These are phyloP conservation scores for Clytia hemisphaerica DNA, from an alignment of 30 jellyfish, hydroid and myxozoan genomes.

Conservation along the genomic window DNA sequence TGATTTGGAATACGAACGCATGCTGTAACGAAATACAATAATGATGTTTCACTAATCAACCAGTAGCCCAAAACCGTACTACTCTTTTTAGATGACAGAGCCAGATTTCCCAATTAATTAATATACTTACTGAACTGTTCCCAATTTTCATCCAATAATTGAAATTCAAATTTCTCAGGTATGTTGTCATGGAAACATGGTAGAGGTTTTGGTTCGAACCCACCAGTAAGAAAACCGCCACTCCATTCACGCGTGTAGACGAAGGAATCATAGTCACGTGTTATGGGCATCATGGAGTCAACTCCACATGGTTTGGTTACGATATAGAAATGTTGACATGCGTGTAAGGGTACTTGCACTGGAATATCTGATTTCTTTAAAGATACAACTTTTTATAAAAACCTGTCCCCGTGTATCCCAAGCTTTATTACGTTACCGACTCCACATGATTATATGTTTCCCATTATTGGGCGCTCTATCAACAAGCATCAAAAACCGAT, in stretches of 20 bases:
- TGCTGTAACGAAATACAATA: no score
- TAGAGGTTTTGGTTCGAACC: conserved; percentile 70
- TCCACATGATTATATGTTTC: no score
- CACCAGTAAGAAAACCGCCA: conserved; percentile 92
- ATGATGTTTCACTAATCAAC: no score
- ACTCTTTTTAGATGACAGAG: no score
- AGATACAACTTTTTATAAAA: no score
- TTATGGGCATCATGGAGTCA: conserved; percentile 76
- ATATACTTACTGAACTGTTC: conserved; percentile 83
- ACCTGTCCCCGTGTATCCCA: no score
- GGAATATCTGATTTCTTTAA: conserved; percentile 52
- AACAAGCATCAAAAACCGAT: no score
- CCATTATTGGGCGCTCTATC: no score
- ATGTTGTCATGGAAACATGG: conserved; percentile 74
- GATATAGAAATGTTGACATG: conserved; percentile 89
- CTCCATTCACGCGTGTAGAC: conserved; percentile 90
- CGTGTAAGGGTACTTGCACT: conserved; percentile 72
- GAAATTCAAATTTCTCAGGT: conserved; percentile 80
- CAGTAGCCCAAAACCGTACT: no score
- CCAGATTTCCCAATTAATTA: no score
- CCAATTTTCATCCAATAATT: conserved; percentile 84
- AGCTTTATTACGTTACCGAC: no score
- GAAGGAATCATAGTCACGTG: conserved; percentile 73
- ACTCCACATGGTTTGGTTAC: conserved; percentile 93
- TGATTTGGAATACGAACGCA: no score